A percentile compares a stretch with the other conserved stretches of the same genome.
phyloP scores from a whole-genome alignment of 2,888 invertebrate genomes.

The Tetragonisca angustula region DNA sequence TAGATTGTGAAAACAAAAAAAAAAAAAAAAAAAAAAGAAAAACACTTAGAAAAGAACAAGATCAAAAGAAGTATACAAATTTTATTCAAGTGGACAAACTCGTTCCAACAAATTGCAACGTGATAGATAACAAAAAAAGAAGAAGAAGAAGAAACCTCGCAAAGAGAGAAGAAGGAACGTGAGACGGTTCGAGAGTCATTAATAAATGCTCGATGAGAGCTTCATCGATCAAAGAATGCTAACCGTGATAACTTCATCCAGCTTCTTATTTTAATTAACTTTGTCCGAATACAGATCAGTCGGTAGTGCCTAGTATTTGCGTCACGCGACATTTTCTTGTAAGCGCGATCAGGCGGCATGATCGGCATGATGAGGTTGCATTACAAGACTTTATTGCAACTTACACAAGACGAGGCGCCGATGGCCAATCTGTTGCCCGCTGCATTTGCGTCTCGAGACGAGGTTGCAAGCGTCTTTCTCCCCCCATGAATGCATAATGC shows the following conservation, averaged over 20 bases:
- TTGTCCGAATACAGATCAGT: not conserved
- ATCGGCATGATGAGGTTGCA: not conserved
- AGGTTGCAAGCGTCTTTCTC: not conserved
- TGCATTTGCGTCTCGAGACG: not conserved
- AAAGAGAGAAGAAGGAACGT: not conserved
- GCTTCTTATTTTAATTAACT: not conserved
- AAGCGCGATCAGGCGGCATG: not conserved
- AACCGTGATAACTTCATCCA: not conserved
- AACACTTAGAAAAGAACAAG: too few species aligned
- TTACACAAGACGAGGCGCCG: not conserved
- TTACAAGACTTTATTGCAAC: constrained; percentile 21
- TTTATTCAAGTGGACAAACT: too few species aligned
- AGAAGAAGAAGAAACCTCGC: too few species aligned
- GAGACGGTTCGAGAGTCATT: not conserved
- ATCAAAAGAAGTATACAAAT: too few species aligned
- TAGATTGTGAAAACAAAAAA: too few species aligned
- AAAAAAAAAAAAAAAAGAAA: too few species aligned
- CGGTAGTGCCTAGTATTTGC: not conserved
- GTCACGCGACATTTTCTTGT: constrained; percentile 2
- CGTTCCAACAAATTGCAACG: too few species aligned
- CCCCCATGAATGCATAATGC: too few species aligned
- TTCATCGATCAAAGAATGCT: not conserved
- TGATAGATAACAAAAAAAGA: too few species aligned
- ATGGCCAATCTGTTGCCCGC: not conserved
- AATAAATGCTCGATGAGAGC: not conserved